Percentiles rank a stretch among this genome's conserved stretches.
Conservation (phyloP, 2,888 invertebrate genomes). For the Hyppa rectilinea region DNA sequence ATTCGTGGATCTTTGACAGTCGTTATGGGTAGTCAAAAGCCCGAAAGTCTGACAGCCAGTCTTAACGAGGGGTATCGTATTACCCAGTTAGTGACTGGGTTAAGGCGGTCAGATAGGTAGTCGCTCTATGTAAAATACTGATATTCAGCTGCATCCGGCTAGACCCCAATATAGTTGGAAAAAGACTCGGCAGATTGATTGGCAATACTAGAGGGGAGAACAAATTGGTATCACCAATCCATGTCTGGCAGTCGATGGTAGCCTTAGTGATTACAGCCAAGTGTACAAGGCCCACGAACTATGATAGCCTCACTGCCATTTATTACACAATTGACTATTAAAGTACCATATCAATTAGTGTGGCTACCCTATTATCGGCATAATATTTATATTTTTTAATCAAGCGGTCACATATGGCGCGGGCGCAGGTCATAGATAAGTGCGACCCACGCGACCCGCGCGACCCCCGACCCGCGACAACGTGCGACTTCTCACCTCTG, state of each 20-base stretch:
- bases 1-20: too few species aligned
- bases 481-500: constrained; percentile 51
- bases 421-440: constrained; percentile 46
- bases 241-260: constrained; percentile 15
- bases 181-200: too few species aligned
- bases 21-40: too few species aligned
- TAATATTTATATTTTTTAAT: constrained; percentile 56
- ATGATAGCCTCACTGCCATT: constrained; percentile 23
- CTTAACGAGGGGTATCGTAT: too few species aligned
- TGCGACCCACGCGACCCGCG: constrained; percentile 14
- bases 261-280: not conserved
- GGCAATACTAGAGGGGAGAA: too few species aligned
- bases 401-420: constrained; percentile 35
- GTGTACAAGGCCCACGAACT: constrained; percentile 5
- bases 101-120: too few species aligned
- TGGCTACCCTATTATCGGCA: constrained; percentile 39
- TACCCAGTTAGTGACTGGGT: too few species aligned
- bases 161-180: too few species aligned
- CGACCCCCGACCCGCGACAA: constrained; percentile 33
- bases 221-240: not conserved
- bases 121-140: too few species aligned
- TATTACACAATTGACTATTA: constrained; percentile 33
- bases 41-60: too few species aligned
- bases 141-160: too few species aligned
- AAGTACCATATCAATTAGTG: constrained; percentile 44